Conservation (phyloP, 2,888 invertebrate species). For the Bombylius discolor region DNA sequence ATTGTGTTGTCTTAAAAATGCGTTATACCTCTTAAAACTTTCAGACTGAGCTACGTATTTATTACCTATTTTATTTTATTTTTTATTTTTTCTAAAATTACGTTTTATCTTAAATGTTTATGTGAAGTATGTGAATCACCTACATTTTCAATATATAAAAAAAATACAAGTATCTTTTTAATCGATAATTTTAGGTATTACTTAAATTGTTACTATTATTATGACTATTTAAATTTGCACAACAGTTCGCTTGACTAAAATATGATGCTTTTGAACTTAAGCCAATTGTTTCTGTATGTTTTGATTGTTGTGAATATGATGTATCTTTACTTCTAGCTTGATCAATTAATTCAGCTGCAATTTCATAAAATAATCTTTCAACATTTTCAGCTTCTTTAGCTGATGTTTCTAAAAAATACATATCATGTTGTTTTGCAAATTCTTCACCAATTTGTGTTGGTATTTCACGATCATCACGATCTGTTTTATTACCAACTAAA, state of each 20-base stretch:
- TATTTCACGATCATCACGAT: conserved; percentile 82
- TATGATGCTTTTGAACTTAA: conserved; percentile 17
- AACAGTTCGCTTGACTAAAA: conserved; percentile 19
- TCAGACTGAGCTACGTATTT: too few species aligned
- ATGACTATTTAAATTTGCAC: conserved; percentile 15
- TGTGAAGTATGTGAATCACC: too few species aligned
- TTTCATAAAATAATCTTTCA: conserved; percentile 91
- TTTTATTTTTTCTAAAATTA: too few species aligned
- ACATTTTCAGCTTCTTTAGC: conserved; percentile 98
- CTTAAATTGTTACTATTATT: not conserved
- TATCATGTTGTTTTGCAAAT: conserved; percentile 88
- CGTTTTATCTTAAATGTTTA: too few species aligned
- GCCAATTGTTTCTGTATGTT: conserved; percentile 16
- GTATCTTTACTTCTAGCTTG: conserved; percentile 69
- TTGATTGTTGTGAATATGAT: conserved; percentile 23
- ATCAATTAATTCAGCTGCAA: conserved; percentile 85
- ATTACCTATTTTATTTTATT: too few species aligned
- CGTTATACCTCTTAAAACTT: too few species aligned
- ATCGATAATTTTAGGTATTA: too few species aligned
- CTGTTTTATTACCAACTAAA: conserved; percentile 97
- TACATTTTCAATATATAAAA: too few species aligned
- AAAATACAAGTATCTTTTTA: too few species aligned
- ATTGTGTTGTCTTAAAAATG: too few species aligned
- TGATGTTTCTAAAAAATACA: conserved; percentile 97
- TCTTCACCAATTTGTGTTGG: conserved; percentile 90